Conservation (phyloP, 2,113 vertebrate species). For the Chauna torquata region DNA sequence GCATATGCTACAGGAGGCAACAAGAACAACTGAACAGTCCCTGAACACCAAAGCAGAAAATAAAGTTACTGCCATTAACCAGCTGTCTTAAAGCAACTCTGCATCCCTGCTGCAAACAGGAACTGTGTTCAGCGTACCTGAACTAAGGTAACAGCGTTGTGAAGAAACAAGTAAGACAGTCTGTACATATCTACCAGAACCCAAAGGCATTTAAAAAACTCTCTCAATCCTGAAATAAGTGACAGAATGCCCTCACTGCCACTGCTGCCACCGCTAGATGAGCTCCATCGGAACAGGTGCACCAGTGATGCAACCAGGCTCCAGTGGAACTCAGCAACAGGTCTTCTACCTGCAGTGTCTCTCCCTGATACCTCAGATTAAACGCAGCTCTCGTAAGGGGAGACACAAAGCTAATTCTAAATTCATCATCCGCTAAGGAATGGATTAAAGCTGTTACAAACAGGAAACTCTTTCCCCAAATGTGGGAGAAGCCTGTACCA, state of each 20-base stretch:
- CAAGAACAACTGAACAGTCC: not conserved
- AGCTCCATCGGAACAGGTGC: not conserved
- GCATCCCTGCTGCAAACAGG: not conserved
- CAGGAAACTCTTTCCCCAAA: not conserved
- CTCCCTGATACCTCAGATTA: accelerated
- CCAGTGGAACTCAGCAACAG: not conserved
- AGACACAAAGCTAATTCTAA: not conserved
- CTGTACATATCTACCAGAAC: not conserved
- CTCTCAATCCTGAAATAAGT: not conserved
- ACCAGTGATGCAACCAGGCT: too few species aligned
- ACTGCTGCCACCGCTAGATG: not conserved
- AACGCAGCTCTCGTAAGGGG: not conserved
- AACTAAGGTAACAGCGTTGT: not conserved
- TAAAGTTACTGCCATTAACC: not conserved
- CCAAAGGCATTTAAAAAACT: not conserved
- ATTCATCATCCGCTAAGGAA: not conserved
- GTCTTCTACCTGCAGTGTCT: not conserved
- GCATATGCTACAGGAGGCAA: not conserved
- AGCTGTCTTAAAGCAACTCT: not conserved
- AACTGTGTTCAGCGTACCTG: not conserved
- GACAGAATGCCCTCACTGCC: not conserved
- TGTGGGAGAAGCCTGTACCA: not conserved
- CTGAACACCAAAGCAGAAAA: not conserved
- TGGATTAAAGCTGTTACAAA: not conserved
- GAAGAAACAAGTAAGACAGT: not conserved